These are phyloP conservation scores for Phylloscopus trochilus DNA, from an alignment of 2,113 vertebrate species.

Conservation along the genomic window DNA sequence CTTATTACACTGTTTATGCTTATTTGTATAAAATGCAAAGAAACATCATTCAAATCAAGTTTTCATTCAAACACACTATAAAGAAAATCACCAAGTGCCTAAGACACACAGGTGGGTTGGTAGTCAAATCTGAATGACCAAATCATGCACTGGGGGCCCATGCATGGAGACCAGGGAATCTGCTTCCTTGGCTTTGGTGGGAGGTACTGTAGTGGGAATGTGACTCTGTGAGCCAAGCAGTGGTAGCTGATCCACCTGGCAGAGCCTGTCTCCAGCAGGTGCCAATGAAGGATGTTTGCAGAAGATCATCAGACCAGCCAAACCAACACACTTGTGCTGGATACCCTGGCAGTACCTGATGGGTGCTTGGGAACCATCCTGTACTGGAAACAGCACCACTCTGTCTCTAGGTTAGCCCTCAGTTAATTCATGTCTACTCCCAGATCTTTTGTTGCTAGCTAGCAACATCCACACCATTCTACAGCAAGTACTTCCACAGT, in stretches of 20 bases:
- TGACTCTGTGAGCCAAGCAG: fast-evolving
- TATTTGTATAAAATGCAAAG: conserved; percentile 11
- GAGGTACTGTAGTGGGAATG: background rate
- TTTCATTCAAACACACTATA: background rate
- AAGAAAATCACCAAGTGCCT: background rate
- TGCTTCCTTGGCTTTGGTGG: background rate
- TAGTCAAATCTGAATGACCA: background rate
- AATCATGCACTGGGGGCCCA: background rate
- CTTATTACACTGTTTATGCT: background rate
- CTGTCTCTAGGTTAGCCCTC: background rate
- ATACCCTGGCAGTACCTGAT: background rate
- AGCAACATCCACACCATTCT: background rate
- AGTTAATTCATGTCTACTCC: background rate
- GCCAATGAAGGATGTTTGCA: background rate
- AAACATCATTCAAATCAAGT: background rate
- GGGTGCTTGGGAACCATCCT: background rate
- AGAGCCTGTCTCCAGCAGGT: background rate
- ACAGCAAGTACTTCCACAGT: background rate
- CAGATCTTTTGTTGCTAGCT: background rate
- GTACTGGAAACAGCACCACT: background rate
- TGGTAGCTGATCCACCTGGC: background rate
- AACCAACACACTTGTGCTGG: background rate
- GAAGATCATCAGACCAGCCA: background rate
- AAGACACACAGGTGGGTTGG: background rate
- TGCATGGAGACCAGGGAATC: background rate